Evolutionary conservation across 2,113 vertebrate species (phyloP), one percentile per base, ranked within the genome.

Genomic region (Anas platyrhynchos): DNA sequence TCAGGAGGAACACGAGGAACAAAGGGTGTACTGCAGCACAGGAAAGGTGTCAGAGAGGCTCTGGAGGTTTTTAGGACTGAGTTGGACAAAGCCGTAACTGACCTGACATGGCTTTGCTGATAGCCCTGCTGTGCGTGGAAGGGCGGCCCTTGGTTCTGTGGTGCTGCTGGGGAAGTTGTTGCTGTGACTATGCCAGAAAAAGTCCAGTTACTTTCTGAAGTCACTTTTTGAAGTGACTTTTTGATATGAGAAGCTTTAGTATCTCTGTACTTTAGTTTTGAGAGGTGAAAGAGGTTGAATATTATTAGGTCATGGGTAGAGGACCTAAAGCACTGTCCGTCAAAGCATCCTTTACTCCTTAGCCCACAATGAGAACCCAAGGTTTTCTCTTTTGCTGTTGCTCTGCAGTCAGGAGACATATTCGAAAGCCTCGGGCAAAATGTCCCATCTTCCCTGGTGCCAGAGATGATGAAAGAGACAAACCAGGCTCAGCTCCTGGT

Each of bases 391-490:
- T 55, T 72, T 26, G 34, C 31, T 55, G 17, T 71, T 68, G 9
- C 20, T 76, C 31, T 61, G 25, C 41, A 84, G 32, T 83, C 54
- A 58, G 48, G 17, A 62, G 55, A 41, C 6, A 38, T 6, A 21
- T 76, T 26, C 29, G 36, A 87, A 89, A 90, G 78, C 81, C 66
- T 25, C 23, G 11, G 62, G 62, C 71, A 87, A 93, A 93, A 83
- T 68, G 59, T 78, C 36, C 46, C 32, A n/a, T 92, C 67, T 89
- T 91, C 67, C 38, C 41, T 66, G 31, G 13, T 85, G 50, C n/a
- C 2, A 21, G 59, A 76, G 84, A 72, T 59, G 74, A 83, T 52
- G 58, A 84, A 92, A 89, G 74, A 46, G 69, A 41, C 31, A 94
- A 85, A 79, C 27, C 31, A 66, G 48, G 14, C 58, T 46, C 75